These are phyloP conservation scores for Sycophila texana DNA, from an alignment of 2,888 invertebrate species.

Conservation along the genomic window DNA sequence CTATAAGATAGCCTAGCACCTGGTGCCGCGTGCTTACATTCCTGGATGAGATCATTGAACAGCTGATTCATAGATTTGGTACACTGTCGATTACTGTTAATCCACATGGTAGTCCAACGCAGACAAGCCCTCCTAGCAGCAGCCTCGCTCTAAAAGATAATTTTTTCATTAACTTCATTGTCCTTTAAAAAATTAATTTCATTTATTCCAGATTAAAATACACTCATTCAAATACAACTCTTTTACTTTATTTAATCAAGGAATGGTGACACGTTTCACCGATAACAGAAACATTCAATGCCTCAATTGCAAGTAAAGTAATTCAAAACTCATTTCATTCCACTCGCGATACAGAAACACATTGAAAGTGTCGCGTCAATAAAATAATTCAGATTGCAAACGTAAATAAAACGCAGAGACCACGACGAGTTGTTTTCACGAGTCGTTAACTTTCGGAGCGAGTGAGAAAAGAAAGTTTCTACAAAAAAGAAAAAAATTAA, in stretches of 20 bases:
- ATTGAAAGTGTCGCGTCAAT: conserved; percentile 19
- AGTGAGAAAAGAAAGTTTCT: too few relatives aligned
- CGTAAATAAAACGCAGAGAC: too few relatives aligned
- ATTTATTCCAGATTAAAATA: neutral
- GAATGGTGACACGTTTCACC: too few relatives aligned
- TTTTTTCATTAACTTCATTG: neutral
- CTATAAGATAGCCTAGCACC: conserved; percentile 81
- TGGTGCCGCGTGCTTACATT: conserved; percentile 82
- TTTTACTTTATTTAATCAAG: too few relatives aligned
- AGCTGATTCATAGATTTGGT: conserved; percentile 74
- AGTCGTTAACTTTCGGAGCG: too few relatives aligned
- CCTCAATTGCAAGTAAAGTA: too few relatives aligned
- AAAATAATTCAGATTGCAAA: neutral
- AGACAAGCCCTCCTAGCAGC: conserved; percentile 46
- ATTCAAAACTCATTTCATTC: too few relatives aligned
- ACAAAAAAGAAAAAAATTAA: too few relatives aligned
- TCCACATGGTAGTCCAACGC: conserved; percentile 62
- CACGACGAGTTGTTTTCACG: too few relatives aligned
- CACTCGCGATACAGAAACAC: neutral
- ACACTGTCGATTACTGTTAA: conserved; percentile 50
- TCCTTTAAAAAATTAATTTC: neutral
- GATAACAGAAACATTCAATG: too few relatives aligned
- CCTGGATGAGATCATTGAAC: conserved; percentile 81
- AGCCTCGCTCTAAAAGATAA: conserved; percentile 47
- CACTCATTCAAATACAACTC: too few relatives aligned